Base-by-base conservation (phyloP, 2,113 vertebrate species). In the Salminus brasiliensis region DNA sequence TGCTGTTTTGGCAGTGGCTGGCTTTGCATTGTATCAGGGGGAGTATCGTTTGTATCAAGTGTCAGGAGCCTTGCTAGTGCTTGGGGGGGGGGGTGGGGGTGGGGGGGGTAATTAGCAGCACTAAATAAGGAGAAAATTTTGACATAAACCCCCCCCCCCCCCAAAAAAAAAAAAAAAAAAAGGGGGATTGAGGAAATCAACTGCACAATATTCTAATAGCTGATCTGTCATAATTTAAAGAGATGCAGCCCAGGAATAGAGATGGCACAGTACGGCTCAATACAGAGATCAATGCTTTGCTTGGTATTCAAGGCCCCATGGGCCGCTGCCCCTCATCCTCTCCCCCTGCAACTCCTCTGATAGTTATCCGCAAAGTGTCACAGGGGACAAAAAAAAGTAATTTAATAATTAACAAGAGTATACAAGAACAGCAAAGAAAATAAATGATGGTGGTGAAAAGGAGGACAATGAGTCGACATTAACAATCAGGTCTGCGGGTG, bases 381-480 rank as follows among this genome's bases (percentile, higher is more conserved):
- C 72, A 32, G 77, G 34, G 62, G 85, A 80, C 84, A 87, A 82
- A 76, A 76, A 81, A 89, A 90, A 88, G 90, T 89, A 85, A 91
- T 94, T 93, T 89, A 91, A 93, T 91, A 93, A 92, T 93, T 93
- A 93, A 93, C 90, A 90, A 84, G 88, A 90, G 92, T 92, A 91
- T 91, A 93, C 91, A 92, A 91, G 90, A 93, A 91, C 89, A 89
- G 90, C 90, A 91, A 91, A 92, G 92, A 91, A 93, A 94, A 93
- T 93, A 93, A 93, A 94, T 93, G 91, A 91, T 90, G 85, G 90
- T 74, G 21, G 80, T 84, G 85, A 88, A 88, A 90, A 90, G 86
- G 90, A 93, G 92, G 92, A 93, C 92, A 93, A 92, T 90, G 92
- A 93, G 91, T 91, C 91, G 89, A 93, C 92, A 92, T 93, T 93